Evolutionary conservation across 1,140 invertebrate genomes (phyloP).

Genomic region (Leucophenga varia): DNA sequence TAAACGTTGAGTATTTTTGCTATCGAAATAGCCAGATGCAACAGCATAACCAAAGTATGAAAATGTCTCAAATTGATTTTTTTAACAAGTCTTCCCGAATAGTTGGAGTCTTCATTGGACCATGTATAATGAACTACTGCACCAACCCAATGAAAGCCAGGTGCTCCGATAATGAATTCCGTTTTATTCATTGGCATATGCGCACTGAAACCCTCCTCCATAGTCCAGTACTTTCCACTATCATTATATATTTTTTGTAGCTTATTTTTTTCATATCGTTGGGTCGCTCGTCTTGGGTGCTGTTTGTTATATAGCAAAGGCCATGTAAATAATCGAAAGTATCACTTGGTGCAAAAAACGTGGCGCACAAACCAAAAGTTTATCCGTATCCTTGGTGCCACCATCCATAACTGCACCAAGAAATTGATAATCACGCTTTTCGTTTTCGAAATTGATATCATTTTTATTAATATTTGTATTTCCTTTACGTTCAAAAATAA

Average conservation of each 20-base stretch:
- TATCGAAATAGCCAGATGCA: constrained; percentile 16
- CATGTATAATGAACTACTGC: constrained; percentile 16
- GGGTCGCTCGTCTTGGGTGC: constrained; percentile 7
- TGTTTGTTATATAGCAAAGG: constrained; percentile 40
- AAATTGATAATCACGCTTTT: constrained; percentile 12
- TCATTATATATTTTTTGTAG: constrained; percentile 60
- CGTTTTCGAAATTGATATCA: background rate
- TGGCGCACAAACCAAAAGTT: constrained; percentile 19
- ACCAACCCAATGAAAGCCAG: constrained; percentile 60
- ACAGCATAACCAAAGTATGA: constrained; percentile 24
- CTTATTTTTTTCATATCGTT: too few relatives aligned
- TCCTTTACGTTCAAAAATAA: constrained; percentile 11
- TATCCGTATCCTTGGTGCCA: constrained; percentile 6
- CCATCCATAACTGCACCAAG: constrained; percentile 19
- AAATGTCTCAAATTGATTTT: too few relatives aligned
- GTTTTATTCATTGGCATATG: constrained; percentile 47
- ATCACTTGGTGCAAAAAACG: too few relatives aligned
- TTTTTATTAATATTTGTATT: background rate
- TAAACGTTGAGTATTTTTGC: background rate
- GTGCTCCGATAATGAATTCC: constrained; percentile 59
- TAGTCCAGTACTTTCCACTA: constrained; percentile 55
- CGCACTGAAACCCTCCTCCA: constrained; percentile 56
- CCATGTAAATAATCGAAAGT: constrained; percentile 44
- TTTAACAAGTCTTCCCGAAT: too few relatives aligned
- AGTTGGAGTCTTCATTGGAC: too few relatives aligned